phyloP scores from a whole-genome alignment of 2,113 vertebrate genomes.

The Pimephales promelas region DNA sequence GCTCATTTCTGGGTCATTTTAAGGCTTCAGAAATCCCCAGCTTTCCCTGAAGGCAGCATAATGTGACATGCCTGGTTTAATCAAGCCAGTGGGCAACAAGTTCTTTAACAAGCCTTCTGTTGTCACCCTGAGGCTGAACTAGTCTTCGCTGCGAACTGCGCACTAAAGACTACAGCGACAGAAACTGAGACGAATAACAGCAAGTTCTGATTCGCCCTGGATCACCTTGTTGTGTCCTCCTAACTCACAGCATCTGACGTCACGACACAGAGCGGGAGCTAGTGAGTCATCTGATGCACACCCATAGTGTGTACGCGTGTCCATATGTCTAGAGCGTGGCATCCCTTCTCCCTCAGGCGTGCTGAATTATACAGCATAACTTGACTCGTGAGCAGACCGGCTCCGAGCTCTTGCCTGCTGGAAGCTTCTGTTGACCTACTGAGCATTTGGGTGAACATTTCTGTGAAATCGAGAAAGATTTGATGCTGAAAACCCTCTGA shows the following conservation, averaged over 20 bases:
- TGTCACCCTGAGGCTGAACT: not conserved
- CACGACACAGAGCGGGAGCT: not conserved
- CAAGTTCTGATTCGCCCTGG: not conserved
- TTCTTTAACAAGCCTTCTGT: conserved; percentile 27
- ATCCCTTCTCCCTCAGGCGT: not conserved
- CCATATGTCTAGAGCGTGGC: not conserved
- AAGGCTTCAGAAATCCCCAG: conserved; percentile 8
- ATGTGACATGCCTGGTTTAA: conserved; percentile 1
- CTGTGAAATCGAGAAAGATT: not conserved
- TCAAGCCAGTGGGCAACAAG: not conserved
- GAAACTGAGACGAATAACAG: not conserved
- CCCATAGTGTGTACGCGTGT: not conserved
- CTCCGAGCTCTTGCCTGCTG: not conserved
- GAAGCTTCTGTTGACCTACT: conserved; percentile 7
- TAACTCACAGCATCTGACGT: not conserved
- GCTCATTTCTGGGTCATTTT: conserved; percentile 31
- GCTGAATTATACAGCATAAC: conserved; percentile 20
- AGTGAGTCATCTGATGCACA: conserved; percentile 22
- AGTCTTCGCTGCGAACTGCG: not conserved
- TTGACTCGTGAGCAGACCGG: not conserved
- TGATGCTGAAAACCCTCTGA: not conserved
- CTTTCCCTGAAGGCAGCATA: not conserved
- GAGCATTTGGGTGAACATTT: not conserved
- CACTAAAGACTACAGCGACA: not conserved
- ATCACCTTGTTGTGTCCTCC: conserved; percentile 31